Conservation (phyloP, 2,113 vertebrate genomes). For the Picathartes gymnocephalus region DNA sequence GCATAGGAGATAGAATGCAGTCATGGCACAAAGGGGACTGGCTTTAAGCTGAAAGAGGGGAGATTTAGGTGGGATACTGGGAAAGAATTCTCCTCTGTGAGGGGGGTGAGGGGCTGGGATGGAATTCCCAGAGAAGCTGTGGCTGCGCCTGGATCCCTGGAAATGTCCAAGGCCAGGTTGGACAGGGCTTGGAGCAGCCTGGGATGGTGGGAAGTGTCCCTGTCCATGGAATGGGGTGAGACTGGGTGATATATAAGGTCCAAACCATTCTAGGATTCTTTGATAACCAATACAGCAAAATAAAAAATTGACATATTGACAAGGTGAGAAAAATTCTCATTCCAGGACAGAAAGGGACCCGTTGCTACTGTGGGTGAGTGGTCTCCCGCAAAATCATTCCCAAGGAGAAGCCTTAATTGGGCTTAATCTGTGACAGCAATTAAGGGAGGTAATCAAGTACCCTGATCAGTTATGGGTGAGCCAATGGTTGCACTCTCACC, state of each 20-base stretch:
- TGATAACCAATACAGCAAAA: not conserved
- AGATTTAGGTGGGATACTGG: not conserved
- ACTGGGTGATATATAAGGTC: accelerated
- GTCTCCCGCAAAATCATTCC: not conserved
- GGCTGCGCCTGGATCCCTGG: not conserved
- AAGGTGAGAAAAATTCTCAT: not conserved
- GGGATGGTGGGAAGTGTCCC: not conserved
- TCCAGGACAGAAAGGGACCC: not conserved
- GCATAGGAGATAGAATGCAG: accelerated
- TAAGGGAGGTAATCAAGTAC: not conserved
- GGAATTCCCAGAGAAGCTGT: not conserved
- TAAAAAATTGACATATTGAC: too few relatives aligned
- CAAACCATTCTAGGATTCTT: not conserved
- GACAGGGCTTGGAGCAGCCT: accelerated
- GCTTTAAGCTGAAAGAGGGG: not conserved
- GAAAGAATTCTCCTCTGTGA: not conserved
- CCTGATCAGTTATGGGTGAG: not conserved
- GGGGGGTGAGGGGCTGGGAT: not conserved
- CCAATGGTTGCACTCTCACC: not conserved
- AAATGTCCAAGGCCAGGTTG: accelerated
- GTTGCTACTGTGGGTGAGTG: not conserved
- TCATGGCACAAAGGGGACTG: not conserved
- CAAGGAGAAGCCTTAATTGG: not conserved
- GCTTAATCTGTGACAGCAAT: not conserved
- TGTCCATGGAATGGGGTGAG: not conserved